Evolutionary conservation across 1,140 invertebrate genomes (phyloP), one percentile per base, ranked within the genome.

Genomic region (Mercenaria mercenaria): DNA sequence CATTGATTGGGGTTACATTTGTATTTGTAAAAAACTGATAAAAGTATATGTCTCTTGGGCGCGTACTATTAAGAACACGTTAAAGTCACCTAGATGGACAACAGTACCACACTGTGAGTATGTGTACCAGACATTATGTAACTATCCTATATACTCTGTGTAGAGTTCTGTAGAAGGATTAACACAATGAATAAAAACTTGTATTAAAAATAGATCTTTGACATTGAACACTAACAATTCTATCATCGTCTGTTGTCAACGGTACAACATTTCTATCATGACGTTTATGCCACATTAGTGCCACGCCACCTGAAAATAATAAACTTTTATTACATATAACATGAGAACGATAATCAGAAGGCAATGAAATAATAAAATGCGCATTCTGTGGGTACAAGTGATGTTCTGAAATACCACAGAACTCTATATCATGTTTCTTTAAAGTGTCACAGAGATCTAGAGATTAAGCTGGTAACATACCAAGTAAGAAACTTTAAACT

Each of bases 161-260:
- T 61, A 61, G 15, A 61, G 37, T 15, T 82, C 61, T 1, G n/a
- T n/a, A n/a, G 29, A 20, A 41, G 67, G 81, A 67, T 83, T 83
- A 26, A 43, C 61, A 83, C 56, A 39, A 1, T 59, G 81, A 32
- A 67, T 37, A 83, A 67, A 83, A 4, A 83, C 81, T 29, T 69
- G 34, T 43, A 83, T 67, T n/a, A 83, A 67, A 47, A 37, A 83
- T 32, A 83, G 23, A 8, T 61, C 67, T n/a, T 47, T 83, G 61
- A 59, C 67, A 67, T 67, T 83, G 81, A 29, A 83, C 37, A 20
- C 59, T 59, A 64, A 47, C 61, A 43, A 83, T 43, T 13, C 41
- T n/a, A 32, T 83, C 81, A 69, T 67, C 61, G 26, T 64, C 81
- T 41, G 43, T 43, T 13, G 18, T 39, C n/a, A 83, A 67, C 43